Evolutionary conservation across 2,888 invertebrate species (phyloP).

Genomic region (Plusia festucae): DNA sequence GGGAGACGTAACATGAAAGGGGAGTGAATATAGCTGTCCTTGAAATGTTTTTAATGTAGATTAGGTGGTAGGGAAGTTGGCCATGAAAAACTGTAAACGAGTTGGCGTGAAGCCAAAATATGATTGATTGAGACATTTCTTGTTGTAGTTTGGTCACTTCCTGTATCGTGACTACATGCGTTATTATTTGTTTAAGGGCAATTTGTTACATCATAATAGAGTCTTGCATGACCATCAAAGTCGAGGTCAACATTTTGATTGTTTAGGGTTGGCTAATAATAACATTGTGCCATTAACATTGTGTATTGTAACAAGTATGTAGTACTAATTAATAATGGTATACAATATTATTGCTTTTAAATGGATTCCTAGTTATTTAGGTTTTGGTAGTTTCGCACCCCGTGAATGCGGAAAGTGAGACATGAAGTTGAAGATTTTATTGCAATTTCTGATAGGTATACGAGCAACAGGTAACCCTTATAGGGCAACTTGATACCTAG

Average conservation of each 20-base stretch:
- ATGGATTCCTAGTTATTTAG: no score
- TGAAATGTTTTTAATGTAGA: slow-evolving; percentile 27
- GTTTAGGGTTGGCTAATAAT: neutral
- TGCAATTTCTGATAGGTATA: no score
- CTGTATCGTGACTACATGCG: slow-evolving; percentile 1
- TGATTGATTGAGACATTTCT: slow-evolving; percentile 20
- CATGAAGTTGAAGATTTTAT: no score
- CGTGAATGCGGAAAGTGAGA: no score
- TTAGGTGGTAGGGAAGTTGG: slow-evolving; percentile 7
- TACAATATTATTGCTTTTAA: no score
- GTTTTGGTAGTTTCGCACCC: no score
- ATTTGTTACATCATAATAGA: neutral
- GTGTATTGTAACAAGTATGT: no score
- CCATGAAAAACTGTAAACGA: slow-evolving; percentile 26
- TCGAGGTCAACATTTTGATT: neutral
- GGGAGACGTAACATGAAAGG: slow-evolving; percentile 22
- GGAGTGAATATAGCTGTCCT: slow-evolving; percentile 11
- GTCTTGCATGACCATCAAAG: neutral
- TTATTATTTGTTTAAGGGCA: neutral
- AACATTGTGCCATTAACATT: neutral
- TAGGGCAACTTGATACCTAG: no score
- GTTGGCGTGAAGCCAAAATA: neutral
- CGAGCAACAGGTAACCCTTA: no score
- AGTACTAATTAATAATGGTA: no score
- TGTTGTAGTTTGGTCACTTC: neutral